Conservation (phyloP, 2,888 invertebrate genomes). For the Leptinotarsa haldemani region DNA sequence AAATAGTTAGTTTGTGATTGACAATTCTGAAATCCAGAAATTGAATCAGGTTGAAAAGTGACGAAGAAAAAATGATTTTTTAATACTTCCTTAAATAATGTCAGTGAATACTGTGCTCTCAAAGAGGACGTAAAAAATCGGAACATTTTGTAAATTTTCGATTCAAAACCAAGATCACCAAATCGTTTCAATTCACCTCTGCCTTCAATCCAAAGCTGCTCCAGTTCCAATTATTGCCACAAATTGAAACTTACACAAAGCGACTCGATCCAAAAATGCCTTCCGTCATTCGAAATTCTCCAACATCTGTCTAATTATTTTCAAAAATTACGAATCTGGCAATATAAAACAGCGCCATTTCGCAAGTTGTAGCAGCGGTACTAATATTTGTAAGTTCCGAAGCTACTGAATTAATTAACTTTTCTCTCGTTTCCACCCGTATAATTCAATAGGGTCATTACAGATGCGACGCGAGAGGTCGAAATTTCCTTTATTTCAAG, state of each 20-base stretch:
- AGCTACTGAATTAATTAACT: slow-evolving; percentile 43
- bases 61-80: no score
- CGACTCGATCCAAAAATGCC: neutral
- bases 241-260: neutral
- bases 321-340: slow-evolving; percentile 28
- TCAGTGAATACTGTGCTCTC: no score
- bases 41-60: no score
- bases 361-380: slow-evolving; percentile 18
- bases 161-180: no score
- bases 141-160: no score
- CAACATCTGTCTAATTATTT: slow-evolving; percentile 35
- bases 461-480: slow-evolving; percentile 38
- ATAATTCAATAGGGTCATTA: slow-evolving; percentile 43
- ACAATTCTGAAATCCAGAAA: no score
- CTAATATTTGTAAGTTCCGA: slow-evolving; percentile 43
- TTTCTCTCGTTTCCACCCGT: slow-evolving; percentile 39
- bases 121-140: no score
- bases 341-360: neutral
- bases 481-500: slow-evolving; percentile 40
- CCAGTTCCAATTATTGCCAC: slow-evolving; percentile 7
- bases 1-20: no score
- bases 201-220: neutral
- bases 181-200: neutral
- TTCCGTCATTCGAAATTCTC: neutral
- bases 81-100: no score